Evolutionary conservation across 2,113 vertebrate genomes (phyloP).

Genomic region (Symphodus melops): DNA sequence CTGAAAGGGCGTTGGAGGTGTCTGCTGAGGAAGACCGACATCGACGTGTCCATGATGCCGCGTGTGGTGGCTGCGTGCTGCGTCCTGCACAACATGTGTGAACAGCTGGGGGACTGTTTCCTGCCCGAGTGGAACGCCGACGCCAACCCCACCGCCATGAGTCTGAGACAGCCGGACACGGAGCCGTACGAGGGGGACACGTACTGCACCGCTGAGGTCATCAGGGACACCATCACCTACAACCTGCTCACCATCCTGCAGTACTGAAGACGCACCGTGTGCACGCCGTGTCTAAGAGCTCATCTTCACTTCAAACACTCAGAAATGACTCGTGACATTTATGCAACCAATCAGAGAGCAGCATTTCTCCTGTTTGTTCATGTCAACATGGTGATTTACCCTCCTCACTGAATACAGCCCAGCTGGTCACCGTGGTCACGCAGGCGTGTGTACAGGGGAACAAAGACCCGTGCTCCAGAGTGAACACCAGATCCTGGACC

Average conservation of each 20-base stretch:
- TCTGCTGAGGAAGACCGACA: constrained; percentile 56
- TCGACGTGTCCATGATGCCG: constrained; percentile 38
- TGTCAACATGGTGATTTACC: too few relatives aligned
- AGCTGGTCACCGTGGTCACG: too few relatives aligned
- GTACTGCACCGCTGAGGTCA: constrained; percentile 36
- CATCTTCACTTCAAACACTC: too few relatives aligned
- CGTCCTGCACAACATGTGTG: constrained; percentile 58
- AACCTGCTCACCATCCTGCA: constrained; percentile 43
- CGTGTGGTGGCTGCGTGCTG: constrained; percentile 40
- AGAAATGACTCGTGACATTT: too few relatives aligned
- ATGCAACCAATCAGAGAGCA: too few relatives aligned
- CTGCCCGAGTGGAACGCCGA: constrained; percentile 42
- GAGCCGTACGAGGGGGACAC: constrained; percentile 3
- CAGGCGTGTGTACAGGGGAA: too few relatives aligned
- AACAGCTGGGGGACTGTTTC: constrained; percentile 18
- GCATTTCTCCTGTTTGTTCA: too few relatives aligned
- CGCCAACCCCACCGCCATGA: background rate
- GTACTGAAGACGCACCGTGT: constrained; percentile 33
- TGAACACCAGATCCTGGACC: too few relatives aligned
- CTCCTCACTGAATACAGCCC: too few relatives aligned
- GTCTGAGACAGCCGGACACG: constrained; percentile 1
- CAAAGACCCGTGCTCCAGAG: too few relatives aligned
- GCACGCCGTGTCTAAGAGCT: too few relatives aligned
- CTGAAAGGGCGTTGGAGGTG: constrained; percentile 59
- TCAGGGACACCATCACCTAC: constrained; percentile 41